phyloP scores from a whole-genome alignment of 2,113 vertebrate genomes.

The Camelus dromedarius region DNA sequence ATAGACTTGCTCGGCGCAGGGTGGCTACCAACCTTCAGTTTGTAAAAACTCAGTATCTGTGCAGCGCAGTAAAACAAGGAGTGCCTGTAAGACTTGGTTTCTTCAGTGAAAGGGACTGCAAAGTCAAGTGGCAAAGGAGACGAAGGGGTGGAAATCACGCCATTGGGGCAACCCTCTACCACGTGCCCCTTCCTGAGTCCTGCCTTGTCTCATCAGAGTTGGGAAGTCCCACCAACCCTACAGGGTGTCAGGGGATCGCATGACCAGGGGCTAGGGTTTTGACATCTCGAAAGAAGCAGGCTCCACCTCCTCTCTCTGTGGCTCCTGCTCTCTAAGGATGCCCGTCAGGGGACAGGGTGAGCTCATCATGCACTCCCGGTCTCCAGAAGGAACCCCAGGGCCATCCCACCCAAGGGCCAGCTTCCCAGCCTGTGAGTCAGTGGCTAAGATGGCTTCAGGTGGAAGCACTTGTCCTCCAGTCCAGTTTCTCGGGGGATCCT shows the following conservation, averaged over 20 bases:
- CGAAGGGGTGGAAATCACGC: background rate
- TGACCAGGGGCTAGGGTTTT: too few species aligned
- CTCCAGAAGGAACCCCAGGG: background rate
- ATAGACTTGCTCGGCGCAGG: background rate
- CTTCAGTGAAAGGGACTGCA: background rate
- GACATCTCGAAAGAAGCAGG: background rate
- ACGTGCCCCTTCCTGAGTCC: background rate
- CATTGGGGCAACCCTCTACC: background rate
- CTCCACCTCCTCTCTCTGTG: rapidly evolving
- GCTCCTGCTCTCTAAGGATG: background rate
- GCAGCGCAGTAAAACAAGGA: background rate
- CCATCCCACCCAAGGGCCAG: rapidly evolving
- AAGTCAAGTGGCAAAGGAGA: background rate
- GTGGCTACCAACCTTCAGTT: background rate
- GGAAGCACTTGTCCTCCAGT: background rate
- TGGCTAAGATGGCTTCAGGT: background rate
- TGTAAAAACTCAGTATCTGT: background rate
- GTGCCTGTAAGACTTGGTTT: background rate
- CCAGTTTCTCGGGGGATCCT: background rate
- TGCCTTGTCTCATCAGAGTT: background rate
- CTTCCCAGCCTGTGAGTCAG: background rate
- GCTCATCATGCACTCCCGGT: too few species aligned
- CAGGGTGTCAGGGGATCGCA: too few species aligned
- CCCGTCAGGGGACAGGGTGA: background rate
- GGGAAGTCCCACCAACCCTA: too few species aligned